These are phyloP conservation scores for Nebria salina DNA, from an alignment of 2,888 invertebrate species.

Conservation along the genomic window DNA sequence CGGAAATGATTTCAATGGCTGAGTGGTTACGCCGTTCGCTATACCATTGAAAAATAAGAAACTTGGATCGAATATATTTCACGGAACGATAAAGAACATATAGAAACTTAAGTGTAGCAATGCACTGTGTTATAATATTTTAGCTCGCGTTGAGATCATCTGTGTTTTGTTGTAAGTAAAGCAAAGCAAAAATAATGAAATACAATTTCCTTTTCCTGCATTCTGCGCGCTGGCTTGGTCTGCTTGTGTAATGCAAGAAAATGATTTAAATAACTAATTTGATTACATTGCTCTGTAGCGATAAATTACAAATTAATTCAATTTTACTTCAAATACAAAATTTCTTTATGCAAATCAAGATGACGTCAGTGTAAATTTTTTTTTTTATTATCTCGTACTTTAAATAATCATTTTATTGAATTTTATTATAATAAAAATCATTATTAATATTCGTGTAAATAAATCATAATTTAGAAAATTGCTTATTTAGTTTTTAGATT, in stretches of 20 bases:
- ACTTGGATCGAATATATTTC: neutral
- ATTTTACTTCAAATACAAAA: conserved; percentile 35
- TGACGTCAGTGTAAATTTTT: neutral
- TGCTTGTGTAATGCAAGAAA: conserved; percentile 39
- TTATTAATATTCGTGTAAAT: too few relatives aligned
- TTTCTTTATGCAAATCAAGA: conserved; percentile 43
- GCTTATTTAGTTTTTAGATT: too few relatives aligned
- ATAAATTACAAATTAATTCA: conserved; percentile 45
- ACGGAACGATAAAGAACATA: neutral
- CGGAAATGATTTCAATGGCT: conserved; percentile 1
- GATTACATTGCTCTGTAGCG: conserved; percentile 34
- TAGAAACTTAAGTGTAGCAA: neutral
- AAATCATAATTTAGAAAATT: too few relatives aligned
- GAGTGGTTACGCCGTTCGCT: neutral
- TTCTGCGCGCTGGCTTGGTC: neutral
- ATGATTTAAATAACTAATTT: conserved; percentile 47
- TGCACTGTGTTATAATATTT: neutral
- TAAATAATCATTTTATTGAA: too few relatives aligned
- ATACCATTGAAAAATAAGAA: neutral
- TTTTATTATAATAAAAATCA: too few relatives aligned
- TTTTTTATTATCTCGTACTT: neutral
- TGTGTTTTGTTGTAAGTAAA: neutral
- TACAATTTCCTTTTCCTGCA: conserved; percentile 12
- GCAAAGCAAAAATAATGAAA: neutral
- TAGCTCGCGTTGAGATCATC: neutral